A percentile compares a stretch with the other conserved stretches of the same genome.
These are phyloP conservation scores for Etheostoma cragini DNA, from an alignment of 2,113 vertebrate species.

Conservation along the genomic window DNA sequence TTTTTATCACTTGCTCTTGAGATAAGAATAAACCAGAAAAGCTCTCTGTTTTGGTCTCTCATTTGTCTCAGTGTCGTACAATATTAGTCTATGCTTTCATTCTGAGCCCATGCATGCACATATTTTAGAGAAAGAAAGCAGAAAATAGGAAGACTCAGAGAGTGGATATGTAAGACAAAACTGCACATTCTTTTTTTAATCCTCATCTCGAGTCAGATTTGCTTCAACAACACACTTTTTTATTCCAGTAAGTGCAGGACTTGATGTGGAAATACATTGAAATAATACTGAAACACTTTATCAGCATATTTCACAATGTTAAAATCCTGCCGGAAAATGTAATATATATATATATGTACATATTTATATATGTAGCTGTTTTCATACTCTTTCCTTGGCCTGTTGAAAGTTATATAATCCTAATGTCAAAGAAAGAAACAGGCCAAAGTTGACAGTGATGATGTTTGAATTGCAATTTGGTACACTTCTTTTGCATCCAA, in stretches of 20 bases:
- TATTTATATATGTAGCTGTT: not conserved
- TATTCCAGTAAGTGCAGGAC: not conserved
- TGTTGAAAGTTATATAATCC: not conserved
- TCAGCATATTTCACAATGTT: not conserved
- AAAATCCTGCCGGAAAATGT: not conserved
- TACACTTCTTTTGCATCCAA: not conserved
- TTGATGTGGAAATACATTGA: not conserved
- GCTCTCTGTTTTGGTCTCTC: not conserved
- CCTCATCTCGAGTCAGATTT: not conserved
- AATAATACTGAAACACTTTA: not conserved
- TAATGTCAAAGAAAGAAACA: not conserved
- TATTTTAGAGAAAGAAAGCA: conserved; percentile 25
- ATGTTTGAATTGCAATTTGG: not conserved
- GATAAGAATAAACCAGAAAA: conserved; percentile 35
- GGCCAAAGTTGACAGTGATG: not conserved
- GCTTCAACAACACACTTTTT: not conserved
- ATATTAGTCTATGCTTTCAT: conserved; percentile 49
- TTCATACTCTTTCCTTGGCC: not conserved
- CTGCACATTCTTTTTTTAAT: not conserved
- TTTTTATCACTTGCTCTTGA: conserved; percentile 6
- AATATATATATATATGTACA: not conserved
- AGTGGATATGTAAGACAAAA: not conserved
- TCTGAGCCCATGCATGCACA: conserved; percentile 18
- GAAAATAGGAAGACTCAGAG: conserved; percentile 2
- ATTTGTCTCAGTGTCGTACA: conserved; percentile 41